Base-by-base conservation (phyloP, 1,140 invertebrate genomes). In the Whitmania pigra region DNA sequence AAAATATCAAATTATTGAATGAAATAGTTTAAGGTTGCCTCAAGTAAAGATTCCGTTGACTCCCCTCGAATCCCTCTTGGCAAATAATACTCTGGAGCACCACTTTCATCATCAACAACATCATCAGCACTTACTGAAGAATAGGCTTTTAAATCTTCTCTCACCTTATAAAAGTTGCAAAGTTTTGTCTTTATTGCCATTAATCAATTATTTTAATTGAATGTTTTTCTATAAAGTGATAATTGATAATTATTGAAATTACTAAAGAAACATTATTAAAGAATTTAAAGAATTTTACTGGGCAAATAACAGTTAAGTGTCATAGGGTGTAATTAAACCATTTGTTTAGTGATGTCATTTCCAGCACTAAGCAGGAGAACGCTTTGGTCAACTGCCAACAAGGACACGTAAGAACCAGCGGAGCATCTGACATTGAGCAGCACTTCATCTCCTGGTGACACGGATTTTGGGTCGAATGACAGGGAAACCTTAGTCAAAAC, bases 301-400 rank as follows among this genome's bases (percentile, higher is more conserved):
- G 13, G 43, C n/a, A 49, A 49, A 15, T 1, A 49, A 3, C 43
- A 49, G 15, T 49, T 43, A 13, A 49, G 43, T 11, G 15, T 49
- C 15, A 17, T 49, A 13, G 15, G 11, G 13, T 11, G 13, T 49
- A 49, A 11, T 49, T 17, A 49, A 11, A 49, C 83, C 83, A 86
- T 78, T 73, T 82, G 79, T 74, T 82, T 74, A 49, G 84, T 85
- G 68, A 88, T 84, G 76, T 88, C 87, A 79, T 87, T 87, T 60
- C 86, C 85, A 63, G 82, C 79, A 76, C 88, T 87, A 7, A 95
- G 81, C 0, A 90, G 78, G 0, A 89, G 78, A 0, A 92, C 88
- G 82, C 90, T 90, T 79, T 95, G 90, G 83, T 96, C 93, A 20
- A 95, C 87, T 2, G 90, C 90, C 77, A 93, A 84, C 20, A 96